phyloP scores from a whole-genome alignment of 2,888 invertebrate genomes.

The Stramonita haemastoma region DNA sequence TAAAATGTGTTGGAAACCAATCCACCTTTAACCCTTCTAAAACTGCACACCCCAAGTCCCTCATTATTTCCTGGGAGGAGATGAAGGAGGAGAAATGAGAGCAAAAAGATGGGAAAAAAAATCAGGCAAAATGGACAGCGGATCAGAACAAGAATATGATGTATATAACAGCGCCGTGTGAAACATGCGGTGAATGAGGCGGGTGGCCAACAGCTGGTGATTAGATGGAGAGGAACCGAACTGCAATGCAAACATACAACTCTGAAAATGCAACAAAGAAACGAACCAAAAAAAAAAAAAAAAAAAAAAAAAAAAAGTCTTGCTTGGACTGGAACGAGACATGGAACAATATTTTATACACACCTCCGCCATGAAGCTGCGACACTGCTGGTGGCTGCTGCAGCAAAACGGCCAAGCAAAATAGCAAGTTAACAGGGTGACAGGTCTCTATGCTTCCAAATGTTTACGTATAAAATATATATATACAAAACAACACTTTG shows the following conservation, averaged over 20 bases:
- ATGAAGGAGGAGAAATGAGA: background rate
- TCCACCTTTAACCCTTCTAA: background rate
- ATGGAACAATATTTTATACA: conserved; percentile 25
- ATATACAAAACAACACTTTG: too few relatives aligned
- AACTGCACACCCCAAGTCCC: background rate
- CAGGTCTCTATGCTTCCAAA: too few relatives aligned
- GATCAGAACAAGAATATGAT: background rate
- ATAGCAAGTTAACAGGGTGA: conserved; percentile 8
- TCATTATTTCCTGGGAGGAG: background rate
- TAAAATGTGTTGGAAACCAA: background rate
- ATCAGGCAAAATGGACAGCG: background rate
- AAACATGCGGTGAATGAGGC: conserved; percentile 34
- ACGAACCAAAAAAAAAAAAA: background rate
- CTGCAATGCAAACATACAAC: conserved; percentile 6
- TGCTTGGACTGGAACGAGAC: conserved; percentile 3
- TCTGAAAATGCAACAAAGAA: conserved; percentile 9
- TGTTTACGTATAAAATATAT: too few relatives aligned
- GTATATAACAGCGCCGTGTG: conserved; percentile 5
- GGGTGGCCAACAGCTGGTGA: conserved; percentile 19
- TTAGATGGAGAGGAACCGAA: conserved; percentile 26
- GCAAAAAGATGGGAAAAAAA: background rate
- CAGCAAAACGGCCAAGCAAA: conserved; percentile 34
- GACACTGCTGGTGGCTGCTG: conserved; percentile 34
- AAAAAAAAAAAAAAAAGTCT: background rate
- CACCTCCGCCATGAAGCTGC: conserved; percentile 37